Conservation (phyloP, 2,113 vertebrate species). For the Carassius carassius region DNA sequence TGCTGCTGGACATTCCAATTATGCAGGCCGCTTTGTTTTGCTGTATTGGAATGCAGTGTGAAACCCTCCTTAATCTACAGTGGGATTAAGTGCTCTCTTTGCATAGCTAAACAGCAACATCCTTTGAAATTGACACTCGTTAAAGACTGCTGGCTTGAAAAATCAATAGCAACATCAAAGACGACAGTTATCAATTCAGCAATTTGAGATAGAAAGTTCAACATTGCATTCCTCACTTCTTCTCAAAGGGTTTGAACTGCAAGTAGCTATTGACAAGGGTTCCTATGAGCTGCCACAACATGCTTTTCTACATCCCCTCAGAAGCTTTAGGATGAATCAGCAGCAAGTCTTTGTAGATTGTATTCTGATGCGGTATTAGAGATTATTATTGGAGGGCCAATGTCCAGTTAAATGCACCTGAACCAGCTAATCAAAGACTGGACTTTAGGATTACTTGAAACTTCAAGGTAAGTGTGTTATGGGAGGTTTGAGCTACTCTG, state of each 20-base stretch:
- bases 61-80: conserved; percentile 66
- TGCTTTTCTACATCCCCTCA: conserved; percentile 58
- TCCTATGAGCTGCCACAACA: conserved; percentile 57
- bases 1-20: conserved; percentile 71
- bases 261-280: conserved; percentile 58
- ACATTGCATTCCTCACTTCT: conserved; percentile 49
- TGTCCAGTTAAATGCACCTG: background rate
- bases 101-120: conserved; percentile 72
- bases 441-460: background rate
- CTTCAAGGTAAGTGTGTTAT: no score
- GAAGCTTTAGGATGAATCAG: conserved; percentile 63
- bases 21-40: conserved; percentile 66
- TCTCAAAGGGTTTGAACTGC: conserved; percentile 45
- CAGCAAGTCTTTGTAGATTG: conserved; percentile 29
- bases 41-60: conserved; percentile 67
- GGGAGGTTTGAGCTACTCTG: no score
- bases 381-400: background rate
- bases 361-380: background rate
- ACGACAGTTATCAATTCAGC: conserved; percentile 70
- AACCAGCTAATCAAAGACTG: background rate
- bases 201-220: conserved; percentile 67
- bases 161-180: conserved; percentile 74
- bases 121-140: conserved; percentile 66
- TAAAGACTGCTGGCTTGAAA: conserved; percentile 62
- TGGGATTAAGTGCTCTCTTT: conserved; percentile 74